Conservation (phyloP, 2,113 vertebrate species). For the Dermatemys mawii region DNA sequence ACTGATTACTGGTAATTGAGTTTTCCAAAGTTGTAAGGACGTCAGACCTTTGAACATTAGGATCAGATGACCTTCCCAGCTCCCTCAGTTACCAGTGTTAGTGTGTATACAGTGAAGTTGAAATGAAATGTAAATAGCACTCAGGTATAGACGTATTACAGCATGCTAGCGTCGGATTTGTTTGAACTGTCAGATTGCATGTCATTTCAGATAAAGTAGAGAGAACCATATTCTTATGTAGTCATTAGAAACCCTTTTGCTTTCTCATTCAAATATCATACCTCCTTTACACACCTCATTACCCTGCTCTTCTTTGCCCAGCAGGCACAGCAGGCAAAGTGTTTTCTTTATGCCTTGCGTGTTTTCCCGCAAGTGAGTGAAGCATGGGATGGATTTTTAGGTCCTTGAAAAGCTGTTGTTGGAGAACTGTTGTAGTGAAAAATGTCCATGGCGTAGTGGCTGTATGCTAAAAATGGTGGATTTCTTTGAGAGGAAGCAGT, state of each 20-base stretch:
- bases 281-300: constrained; percentile 62
- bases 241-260: constrained; percentile 27
- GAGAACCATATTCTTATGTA: background rate
- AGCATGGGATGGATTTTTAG: background rate
- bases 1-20: background rate
- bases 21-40: background rate
- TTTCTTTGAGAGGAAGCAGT: background rate
- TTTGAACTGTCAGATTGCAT: constrained; percentile 31
- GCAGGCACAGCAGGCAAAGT: constrained; percentile 17
- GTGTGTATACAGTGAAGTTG: background rate
- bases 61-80: background rate
- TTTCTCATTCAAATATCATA: constrained; percentile 32
- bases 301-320: constrained; percentile 45
- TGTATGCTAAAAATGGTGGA: background rate
- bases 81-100: background rate
- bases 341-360: background rate
- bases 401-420: background rate
- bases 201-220: constrained; percentile 7
- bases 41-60: background rate
- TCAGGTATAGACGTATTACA: background rate
- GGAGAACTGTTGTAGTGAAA: background rate
- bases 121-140: background rate
- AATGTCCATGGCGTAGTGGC: background rate
- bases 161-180: background rate
- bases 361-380: background rate